Base-by-base conservation (phyloP, 2,113 vertebrate genomes). In the Indri indri region DNA sequence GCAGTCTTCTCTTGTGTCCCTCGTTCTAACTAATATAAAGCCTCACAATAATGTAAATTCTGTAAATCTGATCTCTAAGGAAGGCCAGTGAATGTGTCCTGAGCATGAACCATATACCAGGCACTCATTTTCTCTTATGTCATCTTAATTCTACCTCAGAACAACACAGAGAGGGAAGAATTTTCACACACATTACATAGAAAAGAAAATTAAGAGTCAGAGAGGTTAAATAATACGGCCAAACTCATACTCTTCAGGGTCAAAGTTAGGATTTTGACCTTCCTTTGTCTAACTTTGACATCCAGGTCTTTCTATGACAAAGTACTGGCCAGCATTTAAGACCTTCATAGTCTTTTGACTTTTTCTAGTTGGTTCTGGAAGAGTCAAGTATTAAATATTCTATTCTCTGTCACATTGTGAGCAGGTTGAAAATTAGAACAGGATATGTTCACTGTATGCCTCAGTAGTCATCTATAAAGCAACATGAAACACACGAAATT, bases 371-470 rank as follows among this genome's bases (percentile, higher is more conserved):
- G 61, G 61, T 27, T 50, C 13, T 34, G 22, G 18, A 91, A 74
- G 45, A 88, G 57, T 23, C 34, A 88, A 81, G 32, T 63, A 59
- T 52, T 85, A 52, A 86, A 89, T 50, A 52, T 34, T 22, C 37
- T 89, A 20, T 34, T 79, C 71, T 93, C 65, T 61, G 82, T 96
- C 89, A 83, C 16, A 22, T 95, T 93, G 61, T 74, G 66, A 86
- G 42, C 54, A 80, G 57, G 52, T 22, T 50, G 47, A 94, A 95
- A 94, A 96, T 89, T 76, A 93, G 47, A 94, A 30, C 66, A 52
- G 92, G 54, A 4, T 30, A 83, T 0, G 0, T 50, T 70, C 71
- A 47, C 57, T 47, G 80, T 74, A 79, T 12, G 23, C 54, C 37
- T 81, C 68, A 59, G 54, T 37, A 34, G 32, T 83, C 47, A 59